Conservation (phyloP, 1,140 invertebrate genomes). For the Drosophila tropicalis region DNA sequence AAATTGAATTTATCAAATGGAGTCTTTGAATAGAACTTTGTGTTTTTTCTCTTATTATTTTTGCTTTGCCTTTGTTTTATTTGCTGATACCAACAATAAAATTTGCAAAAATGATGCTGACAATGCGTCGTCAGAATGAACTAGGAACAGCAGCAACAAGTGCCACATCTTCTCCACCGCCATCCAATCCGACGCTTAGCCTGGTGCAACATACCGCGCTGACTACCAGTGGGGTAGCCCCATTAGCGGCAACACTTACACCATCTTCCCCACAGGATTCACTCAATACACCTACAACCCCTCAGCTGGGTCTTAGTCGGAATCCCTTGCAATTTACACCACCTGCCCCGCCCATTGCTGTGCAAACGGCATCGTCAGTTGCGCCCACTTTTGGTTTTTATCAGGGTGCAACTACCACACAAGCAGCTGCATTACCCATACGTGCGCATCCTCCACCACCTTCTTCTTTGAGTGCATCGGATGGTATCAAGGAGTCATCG, state of each 20-base stretch:
- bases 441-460: neutral
- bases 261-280: conserved; percentile 64
- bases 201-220: conserved; percentile 25
- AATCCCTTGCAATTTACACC: conserved; percentile 71
- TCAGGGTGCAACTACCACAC: conserved; percentile 26
- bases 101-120: conserved; percentile 82
- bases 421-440: neutral
- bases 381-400: conserved; percentile 58
- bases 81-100: conserved; percentile 26
- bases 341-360: conserved; percentile 54
- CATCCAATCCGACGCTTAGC: conserved; percentile 32
- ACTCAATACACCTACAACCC: conserved; percentile 74
- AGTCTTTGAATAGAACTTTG: conserved; percentile 50
- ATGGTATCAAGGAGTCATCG: conserved; percentile 17
- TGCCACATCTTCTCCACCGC: conserved; percentile 45
- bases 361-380: conserved; percentile 26
- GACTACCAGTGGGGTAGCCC: neutral
- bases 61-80: conserved; percentile 47
- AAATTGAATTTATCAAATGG: conserved; percentile 59
- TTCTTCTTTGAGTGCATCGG: conserved; percentile 10
- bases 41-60: conserved; percentile 23
- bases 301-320: conserved; percentile 59
- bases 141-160: conserved; percentile 53
- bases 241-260: conserved; percentile 16
- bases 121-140: conserved; percentile 83